Conservation (phyloP, 1,140 invertebrate species). For the Bathynomus jamesi region DNA sequence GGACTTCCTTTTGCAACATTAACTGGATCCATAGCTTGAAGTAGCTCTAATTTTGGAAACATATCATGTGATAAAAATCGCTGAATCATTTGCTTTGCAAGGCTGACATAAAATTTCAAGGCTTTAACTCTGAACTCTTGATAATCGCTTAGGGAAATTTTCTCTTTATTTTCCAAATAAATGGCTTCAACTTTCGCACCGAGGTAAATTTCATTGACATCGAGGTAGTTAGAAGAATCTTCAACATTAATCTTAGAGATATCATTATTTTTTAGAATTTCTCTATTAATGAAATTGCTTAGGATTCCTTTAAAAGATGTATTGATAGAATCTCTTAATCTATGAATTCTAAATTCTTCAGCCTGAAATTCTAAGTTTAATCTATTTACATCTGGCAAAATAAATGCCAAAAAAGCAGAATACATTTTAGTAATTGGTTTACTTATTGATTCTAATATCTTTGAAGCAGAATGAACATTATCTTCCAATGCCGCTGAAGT, state of each 20-base stretch:
- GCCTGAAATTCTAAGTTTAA: conserved; percentile 19
- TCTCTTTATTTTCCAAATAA: conserved; percentile 11
- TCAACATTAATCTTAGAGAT: conserved; percentile 4
- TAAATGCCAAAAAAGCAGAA: too few species aligned
- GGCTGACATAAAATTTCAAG: conserved; percentile 15
- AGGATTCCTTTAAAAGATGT: conserved; percentile 10
- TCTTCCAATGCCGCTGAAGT: conserved; percentile 20
- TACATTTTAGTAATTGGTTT: too few species aligned
- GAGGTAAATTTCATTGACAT: too few species aligned
- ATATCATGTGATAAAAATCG: conserved; percentile 13
- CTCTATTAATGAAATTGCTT: too few species aligned
- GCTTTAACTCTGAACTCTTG: conserved; percentile 19
- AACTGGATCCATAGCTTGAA: conserved; percentile 6
- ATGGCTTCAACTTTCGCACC: conserved; percentile 23
- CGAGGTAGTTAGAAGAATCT: conserved; percentile 17
- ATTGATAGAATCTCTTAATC: conserved; percentile 6
- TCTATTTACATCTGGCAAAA: conserved; percentile 17
- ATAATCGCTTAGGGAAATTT: conserved; percentile 9
- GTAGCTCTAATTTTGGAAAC: conserved; percentile 14
- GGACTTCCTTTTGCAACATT: conserved; percentile 3
- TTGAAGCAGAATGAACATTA: conserved; percentile 14
- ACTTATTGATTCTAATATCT: conserved; percentile 14
- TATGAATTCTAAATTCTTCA: too few species aligned
- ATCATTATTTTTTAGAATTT: conserved; percentile 6
- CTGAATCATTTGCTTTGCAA: conserved; percentile 21